Base-by-base conservation (phyloP, 2,113 vertebrate genomes). In the Rynchops niger region DNA sequence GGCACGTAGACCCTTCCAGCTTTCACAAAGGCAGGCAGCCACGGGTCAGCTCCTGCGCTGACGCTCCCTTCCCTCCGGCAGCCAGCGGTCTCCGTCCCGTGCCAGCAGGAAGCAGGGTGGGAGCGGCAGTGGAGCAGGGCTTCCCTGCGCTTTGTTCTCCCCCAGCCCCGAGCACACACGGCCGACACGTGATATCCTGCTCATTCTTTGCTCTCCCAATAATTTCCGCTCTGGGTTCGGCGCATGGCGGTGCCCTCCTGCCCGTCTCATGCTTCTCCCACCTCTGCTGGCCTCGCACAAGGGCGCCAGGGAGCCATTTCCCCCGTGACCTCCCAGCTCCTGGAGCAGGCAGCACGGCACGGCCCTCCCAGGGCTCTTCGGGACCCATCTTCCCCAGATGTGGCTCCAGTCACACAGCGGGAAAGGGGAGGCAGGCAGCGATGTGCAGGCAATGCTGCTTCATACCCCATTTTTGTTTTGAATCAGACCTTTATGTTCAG, bases 141-240 rank as follows among this genome's bases (percentile, higher is more conserved):
- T 96, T 83, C 96, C 95, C 97, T 74, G 36, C 1, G 86, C 97
- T 97, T 96, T 97, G 97, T 93, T 92, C 88, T 94, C 47, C 91
- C 85, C 95, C 88, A 18, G 90, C 82, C 69, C 71, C 4, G 6
- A 67, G 70, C 23, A 1, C 87, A 9, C 73, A 15, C 12, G 1
- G 93, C 70, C 27, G 5, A 29, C 97, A 95, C 63, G 82, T 93
- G 94, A 97, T 36, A 93, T 95, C 95, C 96, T 95, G 96, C 95
- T 86, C 96, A 49, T 90, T 97, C 94, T 89, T 36, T 4, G 43
- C 96, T 92, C 88, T 72, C 85, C 61, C 21, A 1, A 83, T 9
- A 3, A 38, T 65, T 96, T 96, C 97, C 95, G 50, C 58, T 32
- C 43, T 0, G 2, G 40, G 43, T 69, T 65, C 8, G 1, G 87